Evolutionary conservation across 2,888 invertebrate genomes (phyloP), one percentile per base, ranked within the genome.

Genomic region (Apoderus coryli): DNA sequence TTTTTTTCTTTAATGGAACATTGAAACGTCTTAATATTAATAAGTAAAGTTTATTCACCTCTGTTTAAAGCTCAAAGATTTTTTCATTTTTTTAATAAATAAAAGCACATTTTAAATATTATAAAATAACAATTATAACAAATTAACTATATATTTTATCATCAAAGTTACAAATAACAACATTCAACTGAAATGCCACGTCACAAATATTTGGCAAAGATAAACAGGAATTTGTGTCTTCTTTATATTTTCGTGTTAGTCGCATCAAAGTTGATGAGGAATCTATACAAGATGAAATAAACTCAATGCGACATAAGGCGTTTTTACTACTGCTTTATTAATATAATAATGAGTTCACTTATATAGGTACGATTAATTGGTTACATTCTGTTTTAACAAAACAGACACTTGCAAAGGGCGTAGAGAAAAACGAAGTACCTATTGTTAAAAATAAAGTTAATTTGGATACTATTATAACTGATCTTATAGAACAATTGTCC

Each of bases 81-180:
- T 52, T n/a, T n/a, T n/a, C n/a, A n/a, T n/a, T n/a, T 49, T 49
- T 50, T 44, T 44, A 51, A 51, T 53, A 52, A 52, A 53, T 54
- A 51, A 54, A 54, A 56, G 56, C 55, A 55, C 48, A 46, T 45
- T 39, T 28, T 39, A 39, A 54, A 48, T 52, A 46, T 48, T 53
- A 55, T 50, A 55, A 56, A 56, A 55, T 55, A 57, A 56, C 55
- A 56, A 56, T 51, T 53, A 52, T 56, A 56, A 56, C 53, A 54
- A 54, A 53, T 53, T 54, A 57, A 57, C 56, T 54, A 55, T 56
- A 55, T 55, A 44, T 46, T 46, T 50, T 53, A 55, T 49, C 51
- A 52, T 55, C 52, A 54, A 51, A 54, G 50, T 55, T 56, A 54
- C 54, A 55, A 48, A 54, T 56, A 57, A 56, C 56, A 57, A 56